Conservation (phyloP, 1,140 invertebrate species). For the Cydia strobilella region DNA sequence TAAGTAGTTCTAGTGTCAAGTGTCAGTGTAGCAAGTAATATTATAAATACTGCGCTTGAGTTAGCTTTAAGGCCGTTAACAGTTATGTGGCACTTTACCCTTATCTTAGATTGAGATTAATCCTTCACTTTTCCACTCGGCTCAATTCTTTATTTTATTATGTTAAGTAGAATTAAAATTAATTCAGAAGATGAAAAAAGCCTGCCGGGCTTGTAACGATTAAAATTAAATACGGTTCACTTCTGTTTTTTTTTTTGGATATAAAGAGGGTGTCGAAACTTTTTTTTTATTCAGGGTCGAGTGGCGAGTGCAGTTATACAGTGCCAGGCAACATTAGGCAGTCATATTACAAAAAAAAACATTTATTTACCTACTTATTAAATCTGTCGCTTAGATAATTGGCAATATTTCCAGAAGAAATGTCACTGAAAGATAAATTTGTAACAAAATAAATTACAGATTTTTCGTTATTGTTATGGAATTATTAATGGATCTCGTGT, state of each 20-base stretch:
- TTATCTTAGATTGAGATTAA: constrained; percentile 21
- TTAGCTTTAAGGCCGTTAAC: constrained; percentile 4
- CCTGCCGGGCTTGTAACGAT: constrained; percentile 60
- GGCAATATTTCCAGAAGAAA: neutral
- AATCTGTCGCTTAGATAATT: constrained; percentile 4
- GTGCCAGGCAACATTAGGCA: constrained; percentile 32
- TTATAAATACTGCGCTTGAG: neutral
- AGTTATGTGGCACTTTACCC: constrained; percentile 14
- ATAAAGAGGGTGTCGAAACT: constrained; percentile 55
- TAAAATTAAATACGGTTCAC: constrained; percentile 57
- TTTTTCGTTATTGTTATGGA: constrained; percentile 23
- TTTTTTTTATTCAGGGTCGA: constrained; percentile 59
- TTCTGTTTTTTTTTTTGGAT: constrained; percentile 54
- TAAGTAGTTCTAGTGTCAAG: neutral
- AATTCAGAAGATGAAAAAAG: constrained; percentile 64
- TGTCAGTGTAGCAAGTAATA: neutral
- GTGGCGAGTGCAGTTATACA: constrained; percentile 56
- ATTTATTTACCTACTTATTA: too few relatives aligned
- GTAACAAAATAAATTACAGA: neutral
- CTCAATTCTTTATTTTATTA: constrained; percentile 59
- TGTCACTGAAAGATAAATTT: neutral
- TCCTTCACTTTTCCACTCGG: constrained; percentile 33
- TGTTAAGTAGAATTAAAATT: constrained; percentile 68
- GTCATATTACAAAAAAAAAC: too few relatives aligned
- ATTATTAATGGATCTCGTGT: constrained; percentile 31